Conservation (phyloP, 2,113 vertebrate species). For the Rallus limicola region DNA sequence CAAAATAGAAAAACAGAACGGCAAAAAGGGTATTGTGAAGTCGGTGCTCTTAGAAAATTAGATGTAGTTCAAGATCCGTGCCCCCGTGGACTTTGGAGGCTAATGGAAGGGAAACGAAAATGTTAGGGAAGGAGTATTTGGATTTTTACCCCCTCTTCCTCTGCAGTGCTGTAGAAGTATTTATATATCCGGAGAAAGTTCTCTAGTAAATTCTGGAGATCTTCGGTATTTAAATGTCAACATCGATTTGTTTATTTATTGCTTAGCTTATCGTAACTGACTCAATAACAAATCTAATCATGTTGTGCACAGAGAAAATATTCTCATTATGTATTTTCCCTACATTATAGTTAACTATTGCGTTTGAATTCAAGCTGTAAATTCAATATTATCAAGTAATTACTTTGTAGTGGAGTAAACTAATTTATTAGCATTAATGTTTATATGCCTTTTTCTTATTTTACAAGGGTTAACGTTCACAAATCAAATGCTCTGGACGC, state of each 20-base stretch:
- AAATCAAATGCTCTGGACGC: slow-evolving; percentile 78
- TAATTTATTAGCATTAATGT: slow-evolving; percentile 84
- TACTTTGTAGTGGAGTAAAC: slow-evolving; percentile 78
- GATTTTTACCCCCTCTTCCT: slow-evolving; percentile 10
- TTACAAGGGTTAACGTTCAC: slow-evolving; percentile 75
- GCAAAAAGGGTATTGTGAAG: slow-evolving; percentile 6
- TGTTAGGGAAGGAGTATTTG: slow-evolving; percentile 55
- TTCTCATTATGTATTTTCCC: slow-evolving; percentile 77
- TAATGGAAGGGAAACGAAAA: slow-evolving; percentile 43
- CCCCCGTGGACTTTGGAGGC: slow-evolving; percentile 12
- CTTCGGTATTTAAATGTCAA: slow-evolving; percentile 82
- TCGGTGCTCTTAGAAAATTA: not conserved
- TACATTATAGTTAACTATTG: slow-evolving; percentile 69
- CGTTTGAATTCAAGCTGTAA: slow-evolving; percentile 75
- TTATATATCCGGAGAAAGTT: slow-evolving; percentile 77
- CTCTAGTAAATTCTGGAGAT: slow-evolving; percentile 77
- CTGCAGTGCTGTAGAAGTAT: slow-evolving; percentile 64
- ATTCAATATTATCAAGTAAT: slow-evolving; percentile 82
- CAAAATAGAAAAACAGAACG: slow-evolving; percentile 45
- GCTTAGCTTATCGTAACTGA: slow-evolving; percentile 78
- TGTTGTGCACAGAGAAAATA: slow-evolving; percentile 70
- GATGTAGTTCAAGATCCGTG: slow-evolving; percentile 11
- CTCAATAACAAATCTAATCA: slow-evolving; percentile 82
- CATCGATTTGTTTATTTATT: slow-evolving; percentile 85
- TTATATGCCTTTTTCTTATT: slow-evolving; percentile 75